Base-by-base conservation (phyloP, 2,888 invertebrate species). In the Campoletis raptor region DNA sequence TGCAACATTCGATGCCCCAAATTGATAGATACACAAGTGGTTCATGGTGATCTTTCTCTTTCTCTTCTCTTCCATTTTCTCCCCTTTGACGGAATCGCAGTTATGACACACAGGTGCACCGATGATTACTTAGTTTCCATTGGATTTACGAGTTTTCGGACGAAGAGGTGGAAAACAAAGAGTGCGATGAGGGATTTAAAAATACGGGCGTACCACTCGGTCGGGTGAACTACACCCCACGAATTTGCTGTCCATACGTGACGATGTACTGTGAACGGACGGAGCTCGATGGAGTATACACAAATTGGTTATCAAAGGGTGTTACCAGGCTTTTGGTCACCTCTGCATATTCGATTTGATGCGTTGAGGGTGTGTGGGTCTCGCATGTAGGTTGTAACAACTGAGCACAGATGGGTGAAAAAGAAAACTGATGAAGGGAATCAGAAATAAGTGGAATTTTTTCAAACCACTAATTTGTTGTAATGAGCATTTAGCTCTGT, bases 251-350 rank as follows among this genome's bases (percentile, higher is more conserved):
- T 48, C 36, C 42, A 64, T 45, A 12, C 40, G 9, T 30, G 30
- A 52, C 6, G 72, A 57, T 67, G 69, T 15, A 57, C 48, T 42
- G 57, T 52, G 61, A 30, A 52, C 79, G 85, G 82, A 81, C 72
- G 81, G 81, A 80, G 81, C 79, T 87, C 84, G 88, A 86, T 88
- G 85, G 87, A 87, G 90, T 88, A 90, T 90, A 90, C 90, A 90
- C 91, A 93, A 93, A 94, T 94, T 93, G 93, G 91, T 92, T 92
- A 93, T 93, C 93, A 94, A 93, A 93, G 92, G 91, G 90, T 91
- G 93, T 92, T 92, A 92, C 90, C 90, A 89, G 89, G 90, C 78
- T 90, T 88, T 85, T 89, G 90, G 85, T 86, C 89, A 90, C 90
- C 91, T 90, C 92, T 92, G 91, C 88, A 92, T 89, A 90, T 92